A percentile compares a stretch with the other conserved stretches of the same genome.
These are phyloP conservation scores for Meloidogyne floridensis DNA, from an alignment of 1,140 invertebrate genomes.

Conservation along the genomic window DNA sequence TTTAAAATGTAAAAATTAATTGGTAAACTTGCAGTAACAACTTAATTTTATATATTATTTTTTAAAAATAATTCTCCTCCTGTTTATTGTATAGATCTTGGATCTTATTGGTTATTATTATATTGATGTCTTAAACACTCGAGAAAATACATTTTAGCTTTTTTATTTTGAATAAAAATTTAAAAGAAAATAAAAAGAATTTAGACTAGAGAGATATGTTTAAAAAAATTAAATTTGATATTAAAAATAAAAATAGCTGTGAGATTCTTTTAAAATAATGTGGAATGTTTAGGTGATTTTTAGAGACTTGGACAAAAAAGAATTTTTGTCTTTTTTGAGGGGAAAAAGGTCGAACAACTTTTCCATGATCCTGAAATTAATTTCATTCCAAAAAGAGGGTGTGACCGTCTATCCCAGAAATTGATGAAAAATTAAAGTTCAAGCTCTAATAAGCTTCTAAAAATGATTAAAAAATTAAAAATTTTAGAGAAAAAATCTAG, in stretches of 20 bases:
- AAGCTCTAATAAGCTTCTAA: neutral
- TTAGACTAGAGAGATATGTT: too few relatives aligned
- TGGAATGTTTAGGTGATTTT: neutral
- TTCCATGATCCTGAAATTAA: too few relatives aligned
- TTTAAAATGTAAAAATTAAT: too few relatives aligned
- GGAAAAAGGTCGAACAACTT: too few relatives aligned
- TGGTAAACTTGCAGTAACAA: too few relatives aligned
- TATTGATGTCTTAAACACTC: neutral
- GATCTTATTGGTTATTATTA: neutral
- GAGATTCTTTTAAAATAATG: neutral
- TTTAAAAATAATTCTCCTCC: neutral
- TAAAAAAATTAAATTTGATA: too few relatives aligned
- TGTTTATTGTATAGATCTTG: conserved; percentile 5
- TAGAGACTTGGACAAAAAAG: neutral
- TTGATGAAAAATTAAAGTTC: neutral
- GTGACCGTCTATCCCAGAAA: neutral
- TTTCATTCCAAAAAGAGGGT: neutral
- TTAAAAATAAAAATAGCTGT: neutral
- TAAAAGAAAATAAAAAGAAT: neutral
- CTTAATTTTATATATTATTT: too few relatives aligned
- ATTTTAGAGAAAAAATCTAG: neutral
- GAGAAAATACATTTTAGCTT: neutral
- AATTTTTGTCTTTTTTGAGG: neutral
- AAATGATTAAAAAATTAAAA: neutral
- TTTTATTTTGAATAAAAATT: neutral